These are phyloP conservation scores for Pygmarrhopalites habei DNA, from an alignment of 1,140 invertebrate species.

Conservation along the genomic window DNA sequence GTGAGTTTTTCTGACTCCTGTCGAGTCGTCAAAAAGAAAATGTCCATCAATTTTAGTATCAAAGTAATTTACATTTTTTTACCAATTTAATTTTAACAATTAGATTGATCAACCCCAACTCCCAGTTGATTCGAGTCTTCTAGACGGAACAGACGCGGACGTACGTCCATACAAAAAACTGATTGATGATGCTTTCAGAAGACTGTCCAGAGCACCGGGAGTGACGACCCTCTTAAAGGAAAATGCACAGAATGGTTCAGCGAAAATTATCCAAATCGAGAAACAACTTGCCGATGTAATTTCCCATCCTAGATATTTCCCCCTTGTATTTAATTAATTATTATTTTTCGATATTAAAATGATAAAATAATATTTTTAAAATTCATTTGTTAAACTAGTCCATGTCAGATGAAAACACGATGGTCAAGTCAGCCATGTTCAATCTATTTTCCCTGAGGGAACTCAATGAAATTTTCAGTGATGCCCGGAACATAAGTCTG, in stretches of 20 bases:
- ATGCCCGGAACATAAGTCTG: not conserved
- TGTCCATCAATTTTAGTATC: too few species aligned
- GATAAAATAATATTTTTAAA: not conserved
- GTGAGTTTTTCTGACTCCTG: too few species aligned
- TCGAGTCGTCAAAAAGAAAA: too few species aligned
- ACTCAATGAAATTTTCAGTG: conserved; percentile 21
- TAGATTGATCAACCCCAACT: conserved; percentile 36
- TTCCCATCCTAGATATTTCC: too few species aligned
- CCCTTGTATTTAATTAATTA: too few species aligned
- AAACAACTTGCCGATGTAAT: not conserved
- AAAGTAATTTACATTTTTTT: too few species aligned
- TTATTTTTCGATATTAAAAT: not conserved
- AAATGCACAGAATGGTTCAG: not conserved
- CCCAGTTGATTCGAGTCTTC: conserved; percentile 14
- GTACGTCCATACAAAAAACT: conserved; percentile 17
- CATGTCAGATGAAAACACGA: not conserved
- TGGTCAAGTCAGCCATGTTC: conserved; percentile 15
- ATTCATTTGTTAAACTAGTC: not conserved
- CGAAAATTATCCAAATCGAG: not conserved
- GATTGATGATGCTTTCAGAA: conserved; percentile 5
- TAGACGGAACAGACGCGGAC: conserved; percentile 9
- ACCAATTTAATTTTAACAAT: too few species aligned
- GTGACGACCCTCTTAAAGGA: not conserved
- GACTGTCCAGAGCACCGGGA: not conserved
- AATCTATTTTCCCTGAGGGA: conserved; percentile 24